Evolutionary conservation across 2,797 vertebrate genomes (phyloP).

Genomic region (Liparis tanakae): DNA sequence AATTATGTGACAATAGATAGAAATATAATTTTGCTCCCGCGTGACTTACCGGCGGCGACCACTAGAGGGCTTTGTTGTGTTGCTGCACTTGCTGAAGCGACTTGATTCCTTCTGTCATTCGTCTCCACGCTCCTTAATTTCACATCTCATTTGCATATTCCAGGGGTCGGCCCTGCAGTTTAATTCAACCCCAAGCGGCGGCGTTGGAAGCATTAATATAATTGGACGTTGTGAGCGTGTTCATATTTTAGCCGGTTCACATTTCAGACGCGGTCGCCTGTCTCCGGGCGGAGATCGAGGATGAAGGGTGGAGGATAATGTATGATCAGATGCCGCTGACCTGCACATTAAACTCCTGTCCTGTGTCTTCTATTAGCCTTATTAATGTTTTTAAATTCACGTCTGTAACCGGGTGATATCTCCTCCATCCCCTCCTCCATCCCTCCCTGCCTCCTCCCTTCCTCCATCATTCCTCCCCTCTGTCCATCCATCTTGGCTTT

Average conservation of each 20-base stretch:
- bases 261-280: constrained; percentile 27
- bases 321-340: constrained; percentile 63
- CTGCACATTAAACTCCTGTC: constrained; percentile 66
- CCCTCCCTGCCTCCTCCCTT: constrained; percentile 6
- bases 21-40: neutral
- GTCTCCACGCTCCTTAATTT: constrained; percentile 7
- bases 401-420: constrained; percentile 55
- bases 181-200: constrained; percentile 24
- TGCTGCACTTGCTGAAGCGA: neutral
- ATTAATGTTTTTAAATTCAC: constrained; percentile 69
- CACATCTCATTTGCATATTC: constrained; percentile 41
- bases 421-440: constrained; percentile 28
- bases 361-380: constrained; percentile 67
- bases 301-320: constrained; percentile 71
- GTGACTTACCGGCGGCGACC: neutral
- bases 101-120: neutral
- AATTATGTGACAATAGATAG: neutral
- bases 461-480: constrained; percentile 16
- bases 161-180: constrained; percentile 57
- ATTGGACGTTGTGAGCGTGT: constrained; percentile 81
- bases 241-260: constrained; percentile 79
- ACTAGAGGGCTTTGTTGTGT: neutral
- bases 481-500: constrained; percentile 29
- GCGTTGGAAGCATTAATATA: constrained; percentile 85
- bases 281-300: constrained; percentile 55